Percentiles rank a stretch among this genome's conserved stretches.
These are phyloP conservation scores for Chymomyza procnemis DNA, from an alignment of 2,888 invertebrate species.

Conservation along the genomic window DNA sequence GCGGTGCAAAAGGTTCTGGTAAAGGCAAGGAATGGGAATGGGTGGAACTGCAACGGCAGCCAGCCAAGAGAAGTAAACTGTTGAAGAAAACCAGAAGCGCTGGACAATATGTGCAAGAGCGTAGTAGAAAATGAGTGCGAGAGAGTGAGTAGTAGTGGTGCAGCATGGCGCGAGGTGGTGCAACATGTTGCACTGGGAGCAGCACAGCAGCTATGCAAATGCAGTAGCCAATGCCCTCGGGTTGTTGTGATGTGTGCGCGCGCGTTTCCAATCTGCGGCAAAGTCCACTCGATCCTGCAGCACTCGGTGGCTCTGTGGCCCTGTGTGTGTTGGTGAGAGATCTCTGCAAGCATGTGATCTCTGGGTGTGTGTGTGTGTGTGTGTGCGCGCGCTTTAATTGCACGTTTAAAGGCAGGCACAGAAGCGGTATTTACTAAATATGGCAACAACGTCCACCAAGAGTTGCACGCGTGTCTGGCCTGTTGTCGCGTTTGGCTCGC, in stretches of 20 bases:
- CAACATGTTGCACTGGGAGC: constrained; percentile 18
- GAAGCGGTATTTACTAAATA: constrained; percentile 73
- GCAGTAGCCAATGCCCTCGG: constrained; percentile 77
- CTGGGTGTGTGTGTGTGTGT: constrained; percentile 32
- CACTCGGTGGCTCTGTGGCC: constrained; percentile 26
- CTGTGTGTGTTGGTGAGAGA: constrained; percentile 23
- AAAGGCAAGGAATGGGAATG: constrained; percentile 22
- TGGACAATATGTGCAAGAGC: no score
- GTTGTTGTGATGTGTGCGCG: constrained; percentile 74
- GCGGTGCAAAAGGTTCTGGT: constrained; percentile 1
- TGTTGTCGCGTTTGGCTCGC: constrained; percentile 58
- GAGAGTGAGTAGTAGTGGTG: neutral
- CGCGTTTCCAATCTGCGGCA: constrained; percentile 33
- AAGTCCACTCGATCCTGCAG: constrained; percentile 20
- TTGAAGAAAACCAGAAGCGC: neutral
- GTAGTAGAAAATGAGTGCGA: neutral
- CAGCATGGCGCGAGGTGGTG: constrained; percentile 8
- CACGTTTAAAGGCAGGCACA: constrained; percentile 70
- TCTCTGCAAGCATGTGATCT: constrained; percentile 5
- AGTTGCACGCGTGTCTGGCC: constrained; percentile 58
- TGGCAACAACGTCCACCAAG: constrained; percentile 49
- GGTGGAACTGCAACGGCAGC: constrained; percentile 11
- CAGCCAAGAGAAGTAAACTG: neutral
- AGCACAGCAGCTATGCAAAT: constrained; percentile 72
- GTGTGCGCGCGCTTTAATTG: constrained; percentile 65